phyloP scores from a whole-genome alignment of 1,140 invertebrate genomes.

The Caenorhabditis brenneri region DNA sequence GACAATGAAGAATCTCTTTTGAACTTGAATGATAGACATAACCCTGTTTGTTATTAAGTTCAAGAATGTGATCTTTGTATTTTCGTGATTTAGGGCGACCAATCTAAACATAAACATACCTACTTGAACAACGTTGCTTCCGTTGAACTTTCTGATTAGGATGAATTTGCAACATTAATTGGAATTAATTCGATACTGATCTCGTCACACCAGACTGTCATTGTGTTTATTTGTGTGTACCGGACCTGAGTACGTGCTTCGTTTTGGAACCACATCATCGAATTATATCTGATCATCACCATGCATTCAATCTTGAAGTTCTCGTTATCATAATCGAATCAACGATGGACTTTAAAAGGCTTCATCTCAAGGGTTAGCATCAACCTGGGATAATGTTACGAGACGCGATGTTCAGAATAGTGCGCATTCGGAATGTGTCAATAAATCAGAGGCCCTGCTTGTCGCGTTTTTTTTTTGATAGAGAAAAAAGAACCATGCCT shows the following conservation, averaged over 20 bases:
- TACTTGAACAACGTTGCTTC: not conserved
- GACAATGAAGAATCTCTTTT: no score
- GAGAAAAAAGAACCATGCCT: slow-evolving; percentile 4
- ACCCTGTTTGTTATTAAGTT: no score
- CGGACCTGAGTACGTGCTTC: slow-evolving; percentile 2
- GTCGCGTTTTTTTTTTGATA: slow-evolving; percentile 23
- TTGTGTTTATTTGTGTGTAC: not conserved
- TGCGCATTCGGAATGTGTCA: not conserved
- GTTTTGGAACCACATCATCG: slow-evolving; percentile 10
- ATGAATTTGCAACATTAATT: not conserved
- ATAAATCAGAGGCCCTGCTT: not conserved
- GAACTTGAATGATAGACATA: no score
- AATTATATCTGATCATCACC: slow-evolving; percentile 5
- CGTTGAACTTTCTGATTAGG: not conserved
- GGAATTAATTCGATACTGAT: slow-evolving; percentile 43
- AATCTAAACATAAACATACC: not conserved
- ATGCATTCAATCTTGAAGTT: not conserved
- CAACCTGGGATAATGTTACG: not conserved
- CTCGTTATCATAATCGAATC: slow-evolving; percentile 38
- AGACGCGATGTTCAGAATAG: not conserved
- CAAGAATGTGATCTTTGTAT: not conserved
- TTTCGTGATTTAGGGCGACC: not conserved
- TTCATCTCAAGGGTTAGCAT: not conserved
- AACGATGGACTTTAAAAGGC: slow-evolving; percentile 16
- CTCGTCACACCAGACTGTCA: not conserved